A percentile compares a stretch with the other conserved stretches of the same genome.
Evolutionary conservation across 2,888 invertebrate genomes (phyloP).

Genomic region (Melangyna quadrimaculata): DNA sequence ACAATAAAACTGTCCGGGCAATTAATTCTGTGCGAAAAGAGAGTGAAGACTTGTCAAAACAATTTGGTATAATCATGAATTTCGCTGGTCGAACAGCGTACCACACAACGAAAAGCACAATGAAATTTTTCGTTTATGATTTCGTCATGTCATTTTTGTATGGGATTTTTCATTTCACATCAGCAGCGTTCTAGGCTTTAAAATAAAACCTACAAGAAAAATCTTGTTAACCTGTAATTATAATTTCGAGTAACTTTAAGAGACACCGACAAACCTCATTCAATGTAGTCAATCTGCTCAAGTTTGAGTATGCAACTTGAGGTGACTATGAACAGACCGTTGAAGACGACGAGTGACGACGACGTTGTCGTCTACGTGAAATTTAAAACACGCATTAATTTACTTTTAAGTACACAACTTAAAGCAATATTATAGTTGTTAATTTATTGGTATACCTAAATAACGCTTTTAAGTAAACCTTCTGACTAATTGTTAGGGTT

Average conservation of each 20-base stretch:
- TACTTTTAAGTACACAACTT: conserved; percentile 19
- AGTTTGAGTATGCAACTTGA: conserved; percentile 59
- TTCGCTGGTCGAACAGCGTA: no score
- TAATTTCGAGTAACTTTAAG: background rate
- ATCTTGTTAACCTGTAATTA: no score
- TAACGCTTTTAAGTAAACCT: background rate
- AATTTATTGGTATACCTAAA: background rate
- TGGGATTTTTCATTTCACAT: no score
- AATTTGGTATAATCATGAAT: no score
- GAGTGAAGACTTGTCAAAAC: no score
- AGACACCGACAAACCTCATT: background rate
- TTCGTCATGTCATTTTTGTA: no score
- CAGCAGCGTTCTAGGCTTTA: no score
- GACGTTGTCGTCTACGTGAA: background rate
- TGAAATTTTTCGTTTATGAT: no score
- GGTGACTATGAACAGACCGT: conserved; percentile 45
- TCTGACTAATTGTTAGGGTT: background rate
- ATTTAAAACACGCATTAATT: conserved; percentile 39
- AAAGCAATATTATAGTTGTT: conserved; percentile 4
- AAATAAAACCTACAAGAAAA: no score
- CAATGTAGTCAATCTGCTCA: background rate
- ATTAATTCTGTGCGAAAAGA: no score
- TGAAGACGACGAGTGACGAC: background rate
- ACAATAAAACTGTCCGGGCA: no score
- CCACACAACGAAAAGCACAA: no score